These are phyloP conservation scores for Unio delphinus DNA, from an alignment of 2,888 invertebrate genomes.

Conservation along the genomic window DNA sequence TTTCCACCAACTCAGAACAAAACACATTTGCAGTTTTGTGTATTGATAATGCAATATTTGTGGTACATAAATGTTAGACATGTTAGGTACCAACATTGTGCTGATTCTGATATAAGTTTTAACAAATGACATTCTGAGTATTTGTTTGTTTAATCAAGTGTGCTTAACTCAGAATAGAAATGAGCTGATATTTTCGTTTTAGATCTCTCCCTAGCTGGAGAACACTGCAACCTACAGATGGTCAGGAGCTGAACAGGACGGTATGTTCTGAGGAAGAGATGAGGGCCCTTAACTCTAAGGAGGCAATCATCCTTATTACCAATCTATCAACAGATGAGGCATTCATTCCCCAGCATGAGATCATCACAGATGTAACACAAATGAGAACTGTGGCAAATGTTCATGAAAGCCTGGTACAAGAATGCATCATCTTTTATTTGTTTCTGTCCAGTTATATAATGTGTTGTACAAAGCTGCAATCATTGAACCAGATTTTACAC, in stretches of 20 bases:
- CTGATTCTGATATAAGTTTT: too few relatives aligned
- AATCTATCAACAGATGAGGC: conserved; percentile 86
- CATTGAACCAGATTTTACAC: too few relatives aligned
- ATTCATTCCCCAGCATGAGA: conserved; percentile 86
- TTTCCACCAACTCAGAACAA: too few relatives aligned
- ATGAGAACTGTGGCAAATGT: conserved; percentile 89
- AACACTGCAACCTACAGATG: conserved; percentile 64
- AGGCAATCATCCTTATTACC: conserved; percentile 93
- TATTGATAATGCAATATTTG: too few relatives aligned
- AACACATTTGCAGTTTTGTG: too few relatives aligned
- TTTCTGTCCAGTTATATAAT: not conserved
- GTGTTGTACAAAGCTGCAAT: not conserved
- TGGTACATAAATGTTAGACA: too few relatives aligned
- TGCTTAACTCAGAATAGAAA: too few relatives aligned
- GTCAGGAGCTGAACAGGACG: conserved; percentile 57
- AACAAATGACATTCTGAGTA: too few relatives aligned
- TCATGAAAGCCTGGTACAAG: conserved; percentile 88
- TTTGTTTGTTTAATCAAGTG: too few relatives aligned
- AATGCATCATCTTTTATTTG: not conserved
- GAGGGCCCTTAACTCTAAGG: conserved; percentile 84
- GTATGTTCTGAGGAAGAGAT: conserved; percentile 84
- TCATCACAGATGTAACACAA: conserved; percentile 86
- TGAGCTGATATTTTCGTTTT: not conserved
- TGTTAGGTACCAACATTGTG: too few relatives aligned
- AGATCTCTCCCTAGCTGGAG: conserved; percentile 80